Evolutionary conservation across 2,113 vertebrate species (phyloP).

Genomic region (Rhinolophus sinicus): DNA sequence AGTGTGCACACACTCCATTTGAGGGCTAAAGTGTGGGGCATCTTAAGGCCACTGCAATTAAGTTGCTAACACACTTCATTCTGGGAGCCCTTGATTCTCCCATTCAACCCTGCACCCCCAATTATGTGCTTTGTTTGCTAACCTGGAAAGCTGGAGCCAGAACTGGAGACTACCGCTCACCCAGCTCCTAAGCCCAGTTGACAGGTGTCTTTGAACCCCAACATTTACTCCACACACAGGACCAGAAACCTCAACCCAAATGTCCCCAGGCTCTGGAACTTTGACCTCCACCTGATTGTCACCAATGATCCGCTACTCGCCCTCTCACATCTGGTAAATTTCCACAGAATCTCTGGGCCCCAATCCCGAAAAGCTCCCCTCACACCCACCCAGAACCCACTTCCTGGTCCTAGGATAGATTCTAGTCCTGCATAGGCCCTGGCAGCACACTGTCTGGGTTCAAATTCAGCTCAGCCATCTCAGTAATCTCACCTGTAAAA

Average conservation of each 20-base stretch:
- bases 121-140: background rate
- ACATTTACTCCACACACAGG: background rate
- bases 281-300: too few species aligned
- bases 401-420: background rate
- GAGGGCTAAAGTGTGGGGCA: too few species aligned
- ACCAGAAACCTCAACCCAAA: background rate
- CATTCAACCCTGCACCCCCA: background rate
- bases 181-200: background rate
- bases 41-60: background rate
- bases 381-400: background rate
- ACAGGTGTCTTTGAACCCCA: background rate
- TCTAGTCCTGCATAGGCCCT: background rate
- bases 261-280: background rate
- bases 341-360: background rate
- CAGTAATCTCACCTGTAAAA: background rate
- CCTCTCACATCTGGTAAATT: too few species aligned
- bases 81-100: background rate
- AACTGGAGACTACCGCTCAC: background rate
- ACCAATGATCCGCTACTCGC: fast-evolving
- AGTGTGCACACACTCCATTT: background rate
- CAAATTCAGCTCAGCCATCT: background rate
- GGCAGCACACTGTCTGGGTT: background rate
- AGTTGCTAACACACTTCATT: background rate
- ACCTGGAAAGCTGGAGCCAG: background rate
- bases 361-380: background rate